Conservation (phyloP, 92 coral and sea anemone species). For the Actinernus sp. region DNA sequence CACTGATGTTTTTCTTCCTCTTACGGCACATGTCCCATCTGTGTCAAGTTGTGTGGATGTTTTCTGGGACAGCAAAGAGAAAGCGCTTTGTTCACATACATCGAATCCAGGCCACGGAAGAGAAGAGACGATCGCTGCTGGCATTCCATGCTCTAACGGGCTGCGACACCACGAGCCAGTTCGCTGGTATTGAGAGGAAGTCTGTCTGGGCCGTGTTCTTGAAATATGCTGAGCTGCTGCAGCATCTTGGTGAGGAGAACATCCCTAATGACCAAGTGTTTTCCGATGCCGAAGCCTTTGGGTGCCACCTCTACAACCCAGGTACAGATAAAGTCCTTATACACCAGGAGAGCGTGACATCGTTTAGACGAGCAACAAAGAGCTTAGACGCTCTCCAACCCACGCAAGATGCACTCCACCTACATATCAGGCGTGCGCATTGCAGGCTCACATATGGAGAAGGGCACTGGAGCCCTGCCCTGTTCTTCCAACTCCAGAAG, state of each 20-base stretch:
- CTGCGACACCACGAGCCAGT: slow-evolving; percentile 66
- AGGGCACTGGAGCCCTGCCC: slow-evolving; percentile 39
- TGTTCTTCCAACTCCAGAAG: slow-evolving; percentile 38
- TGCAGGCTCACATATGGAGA: slow-evolving; percentile 41
- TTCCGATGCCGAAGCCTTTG: slow-evolving; percentile 75
- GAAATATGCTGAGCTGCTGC: too few species aligned
- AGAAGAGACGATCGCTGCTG: slow-evolving; percentile 54
- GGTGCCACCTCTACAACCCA: slow-evolving; percentile 54
- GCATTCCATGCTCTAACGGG: slow-evolving; percentile 71
- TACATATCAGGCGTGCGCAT: slow-evolving; percentile 48
- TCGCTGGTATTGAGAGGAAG: slow-evolving; percentile 38
- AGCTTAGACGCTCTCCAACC: slow-evolving; percentile 46
- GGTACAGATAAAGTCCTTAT: slow-evolving; percentile 33
- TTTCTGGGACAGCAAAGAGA: slow-evolving; percentile 61
- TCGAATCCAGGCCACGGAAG: slow-evolving; percentile 36
- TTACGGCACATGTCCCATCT: slow-evolving; percentile 58
- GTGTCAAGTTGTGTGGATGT: slow-evolving; percentile 66
- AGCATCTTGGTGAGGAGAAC: slow-evolving; percentile 30
- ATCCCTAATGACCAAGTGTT: slow-evolving; percentile 13
- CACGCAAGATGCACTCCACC: slow-evolving; percentile 59
- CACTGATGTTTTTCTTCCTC: slow-evolving; percentile 64
- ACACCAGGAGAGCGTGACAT: slow-evolving; percentile 48
- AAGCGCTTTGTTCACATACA: slow-evolving; percentile 55
- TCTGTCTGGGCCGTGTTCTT: slow-evolving; percentile 43
- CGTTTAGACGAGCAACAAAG: slow-evolving; percentile 54